A percentile compares a stretch with the other conserved stretches of the same genome.
Evolutionary conservation across 2,797 vertebrate species (phyloP).

Genomic region (Mus caroli): DNA sequence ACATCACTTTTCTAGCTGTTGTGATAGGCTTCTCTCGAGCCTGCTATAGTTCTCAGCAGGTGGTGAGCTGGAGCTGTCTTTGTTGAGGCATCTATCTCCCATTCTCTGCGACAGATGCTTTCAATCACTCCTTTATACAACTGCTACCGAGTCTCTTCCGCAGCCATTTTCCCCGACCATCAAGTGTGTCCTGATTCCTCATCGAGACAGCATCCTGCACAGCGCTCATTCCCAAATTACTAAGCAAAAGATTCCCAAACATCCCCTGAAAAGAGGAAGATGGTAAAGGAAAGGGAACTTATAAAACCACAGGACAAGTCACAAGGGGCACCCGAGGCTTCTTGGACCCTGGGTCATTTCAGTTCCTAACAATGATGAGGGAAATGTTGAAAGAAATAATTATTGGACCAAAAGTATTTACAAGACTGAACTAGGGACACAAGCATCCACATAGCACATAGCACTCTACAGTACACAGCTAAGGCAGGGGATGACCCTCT

Average conservation of each 20-base stretch:
- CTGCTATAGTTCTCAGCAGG: not conserved
- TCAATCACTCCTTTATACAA: not conserved
- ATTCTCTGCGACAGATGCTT: not conserved
- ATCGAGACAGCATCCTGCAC: not conserved
- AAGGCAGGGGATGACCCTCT: not conserved
- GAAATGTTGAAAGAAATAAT: conserved; percentile 12
- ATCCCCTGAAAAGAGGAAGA: conserved; percentile 60
- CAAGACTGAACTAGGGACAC: not conserved
- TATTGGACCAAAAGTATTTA: not conserved
- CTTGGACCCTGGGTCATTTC: not conserved
- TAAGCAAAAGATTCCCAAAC: conserved; percentile 43
- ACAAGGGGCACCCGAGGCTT: not conserved
- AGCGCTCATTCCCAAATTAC: not conserved
- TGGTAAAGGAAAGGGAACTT: conserved; percentile 25
- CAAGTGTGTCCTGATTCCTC: not conserved
- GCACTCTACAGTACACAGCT: not conserved
- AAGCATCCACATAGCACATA: not conserved
- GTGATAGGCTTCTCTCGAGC: not conserved
- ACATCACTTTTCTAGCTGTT: not conserved
- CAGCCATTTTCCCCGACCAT: not conserved
- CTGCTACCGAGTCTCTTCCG: not conserved
- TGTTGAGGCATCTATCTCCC: conserved; percentile 23
- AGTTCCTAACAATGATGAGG: conserved; percentile 4
- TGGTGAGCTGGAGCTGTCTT: not conserved
- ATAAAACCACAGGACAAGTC: conserved; percentile 30